Base-by-base conservation (phyloP, 2,113 vertebrate genomes). In the Nerophis lumbriciformis region DNA sequence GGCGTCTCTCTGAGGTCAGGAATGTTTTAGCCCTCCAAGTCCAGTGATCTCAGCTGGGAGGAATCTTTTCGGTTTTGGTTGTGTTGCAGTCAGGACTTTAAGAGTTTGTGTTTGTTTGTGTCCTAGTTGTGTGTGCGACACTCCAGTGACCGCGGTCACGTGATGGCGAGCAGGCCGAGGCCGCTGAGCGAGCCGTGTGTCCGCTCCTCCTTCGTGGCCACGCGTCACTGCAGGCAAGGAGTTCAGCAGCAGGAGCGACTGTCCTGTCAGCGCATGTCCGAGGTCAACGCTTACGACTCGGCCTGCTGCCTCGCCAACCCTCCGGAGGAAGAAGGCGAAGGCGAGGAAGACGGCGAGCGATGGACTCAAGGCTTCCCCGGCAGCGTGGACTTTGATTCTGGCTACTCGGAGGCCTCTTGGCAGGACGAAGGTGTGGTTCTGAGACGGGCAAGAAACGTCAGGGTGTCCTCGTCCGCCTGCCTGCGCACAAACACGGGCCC, bases 361-460 rank as follows among this genome's bases (percentile, higher is more conserved):
- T 15, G 85, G 13, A 70, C 86, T 5, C 87, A 84, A 39, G 86
- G 85, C 9, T 90, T 89, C 3, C 91, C 92, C 0, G 87, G 88
- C 84, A 94, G 92, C 6, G 92, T 94, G 81, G 95, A 97, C 83
- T 90, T 95, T 44, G 96, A 98, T 86, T 98, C 95, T 0, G 96
- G 95, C 12, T 98, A 95, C 76, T 97, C 96, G 0, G 95, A 97
- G 81, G 93, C 93, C 0, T 98, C 95, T 0, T 94, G 95, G 94
- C 88, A 82, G 47, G 94, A 97, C 53, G 95, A 97, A 63, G 94
- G 93, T 6, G 87, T 82, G 21, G 89, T 90, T 60, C 81, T 90
- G 61, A 79, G 87, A 10, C 79, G 87, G 60, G 89, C 69, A 70
- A 89, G 91, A 55, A 91, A 91, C 0, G 90, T 91, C 4, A 82